Evolutionary conservation across 2,113 vertebrate species (phyloP), one percentile per base, ranked within the genome.

Genomic region (Pseudopodoces humilis): DNA sequence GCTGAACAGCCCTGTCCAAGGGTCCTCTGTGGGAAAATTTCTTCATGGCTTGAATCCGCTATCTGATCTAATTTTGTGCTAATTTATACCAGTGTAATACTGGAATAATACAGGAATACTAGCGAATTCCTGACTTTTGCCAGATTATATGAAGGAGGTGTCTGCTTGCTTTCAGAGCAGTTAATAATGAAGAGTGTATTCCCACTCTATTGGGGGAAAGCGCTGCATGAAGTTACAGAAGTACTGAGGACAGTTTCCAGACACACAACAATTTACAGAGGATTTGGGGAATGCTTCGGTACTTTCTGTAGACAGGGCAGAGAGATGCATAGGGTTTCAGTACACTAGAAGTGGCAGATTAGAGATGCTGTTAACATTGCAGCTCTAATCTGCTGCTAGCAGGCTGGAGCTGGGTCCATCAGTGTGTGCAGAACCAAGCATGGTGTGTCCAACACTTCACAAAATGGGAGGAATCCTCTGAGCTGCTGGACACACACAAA

Each of bases 1-100:
- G 25, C 33, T 2, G 0, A 75, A 67, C 2, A 1, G 13, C 14
- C 21, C 23, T 60, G 13, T 9, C 25, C 56, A 13, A 33, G 23
- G 33, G 21, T 74, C 62, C 15, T 64, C 37, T 24, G n/a, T 25
- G 21, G 53, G 22, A 79, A 82, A 12, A 69, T 52, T 93, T 74
- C 63, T 69, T 23, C 59, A 77, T 49, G 22, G 30, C 35, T 71
- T 2, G 1, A 69, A 39, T 39, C 28, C 24, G 21, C 23, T 53
- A 18, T 12, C 21, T 30, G 23, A 35, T 50, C 43, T 65, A 70
- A 79, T 72, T 95, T 37, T 65, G 37, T 4, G 2, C n/a, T 95
- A 46, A 70, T 35, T 80, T 83, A n/a, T 25, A 33, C 10, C 23
- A 30, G 15, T 15, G 35, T 58, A 59, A 63, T 1, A 39, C 39